Percentiles rank a stretch among this genome's conserved stretches.
phyloP scores from a whole-genome alignment of 2,113 vertebrate genomes.

The Emberiza fucata region DNA sequence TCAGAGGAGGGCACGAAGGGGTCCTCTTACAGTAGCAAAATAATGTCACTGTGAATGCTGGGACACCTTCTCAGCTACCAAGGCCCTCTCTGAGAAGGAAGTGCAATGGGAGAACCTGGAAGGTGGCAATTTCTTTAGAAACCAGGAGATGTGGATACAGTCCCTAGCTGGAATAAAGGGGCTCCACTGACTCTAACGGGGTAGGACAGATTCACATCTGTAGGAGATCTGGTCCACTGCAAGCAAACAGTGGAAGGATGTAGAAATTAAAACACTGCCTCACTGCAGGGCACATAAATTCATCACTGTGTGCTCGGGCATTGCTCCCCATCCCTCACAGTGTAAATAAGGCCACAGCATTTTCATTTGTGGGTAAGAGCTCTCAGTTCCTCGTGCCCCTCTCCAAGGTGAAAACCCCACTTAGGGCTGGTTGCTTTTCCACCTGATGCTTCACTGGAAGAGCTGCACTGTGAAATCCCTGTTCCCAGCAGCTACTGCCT shows the following conservation, averaged over 20 bases:
- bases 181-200: background rate
- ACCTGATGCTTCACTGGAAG: background rate
- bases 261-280: background rate
- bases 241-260: background rate
- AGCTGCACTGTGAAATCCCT: constrained; percentile 27
- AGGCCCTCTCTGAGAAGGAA: background rate
- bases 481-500: background rate
- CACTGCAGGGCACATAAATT: background rate
- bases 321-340: background rate
- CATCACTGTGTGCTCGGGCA: background rate
- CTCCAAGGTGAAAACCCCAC: background rate
- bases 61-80: background rate
- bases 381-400: constrained; percentile 9
- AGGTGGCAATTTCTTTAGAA: background rate
- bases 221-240: background rate
- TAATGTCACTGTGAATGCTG: background rate
- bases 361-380: constrained; percentile 31
- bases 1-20: background rate
- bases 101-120: background rate
- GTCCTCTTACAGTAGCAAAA: background rate
- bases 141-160: background rate
- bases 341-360: constrained; percentile 43
- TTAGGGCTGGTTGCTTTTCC: constrained; percentile 14
- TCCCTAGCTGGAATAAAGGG: background rate
- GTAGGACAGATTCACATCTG: background rate